phyloP scores from a whole-genome alignment of 2,113 vertebrate genomes.

The Arenaria interpres region DNA sequence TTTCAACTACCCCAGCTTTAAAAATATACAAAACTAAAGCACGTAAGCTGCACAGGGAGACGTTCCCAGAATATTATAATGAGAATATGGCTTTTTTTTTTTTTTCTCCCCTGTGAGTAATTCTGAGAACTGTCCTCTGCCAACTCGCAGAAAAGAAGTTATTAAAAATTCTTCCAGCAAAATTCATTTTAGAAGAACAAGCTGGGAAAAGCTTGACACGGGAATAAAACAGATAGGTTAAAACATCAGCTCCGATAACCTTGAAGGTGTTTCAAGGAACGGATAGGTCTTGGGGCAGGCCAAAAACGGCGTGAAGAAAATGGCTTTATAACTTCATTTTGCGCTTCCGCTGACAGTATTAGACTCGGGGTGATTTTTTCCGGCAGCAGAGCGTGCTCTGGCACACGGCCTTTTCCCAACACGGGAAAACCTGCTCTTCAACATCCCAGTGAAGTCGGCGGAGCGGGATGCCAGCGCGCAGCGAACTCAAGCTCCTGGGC shows the following conservation, averaged over 20 bases:
- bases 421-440: constrained; percentile 28
- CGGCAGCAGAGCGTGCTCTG: constrained; percentile 14
- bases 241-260: neutral
- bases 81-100: neutral
- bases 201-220: neutral
- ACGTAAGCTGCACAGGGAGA: neutral
- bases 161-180: neutral
- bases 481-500: neutral
- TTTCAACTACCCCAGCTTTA: neutral
- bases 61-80: neutral
- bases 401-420: constrained; percentile 27
- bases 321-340: neutral
- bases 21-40: neutral
- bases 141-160: neutral
- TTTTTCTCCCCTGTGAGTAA: neutral
- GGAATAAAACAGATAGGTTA: neutral
- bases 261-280: neutral
- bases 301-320: neutral
- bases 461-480: constrained; percentile 18
- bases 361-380: neutral
- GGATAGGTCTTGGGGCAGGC: neutral
- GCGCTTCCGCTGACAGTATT: neutral
- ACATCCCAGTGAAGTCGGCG: neutral
- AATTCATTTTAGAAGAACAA: neutral
- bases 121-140: neutral